Base-by-base conservation (phyloP, 2,888 invertebrate genomes). In the Phoronis australis region DNA sequence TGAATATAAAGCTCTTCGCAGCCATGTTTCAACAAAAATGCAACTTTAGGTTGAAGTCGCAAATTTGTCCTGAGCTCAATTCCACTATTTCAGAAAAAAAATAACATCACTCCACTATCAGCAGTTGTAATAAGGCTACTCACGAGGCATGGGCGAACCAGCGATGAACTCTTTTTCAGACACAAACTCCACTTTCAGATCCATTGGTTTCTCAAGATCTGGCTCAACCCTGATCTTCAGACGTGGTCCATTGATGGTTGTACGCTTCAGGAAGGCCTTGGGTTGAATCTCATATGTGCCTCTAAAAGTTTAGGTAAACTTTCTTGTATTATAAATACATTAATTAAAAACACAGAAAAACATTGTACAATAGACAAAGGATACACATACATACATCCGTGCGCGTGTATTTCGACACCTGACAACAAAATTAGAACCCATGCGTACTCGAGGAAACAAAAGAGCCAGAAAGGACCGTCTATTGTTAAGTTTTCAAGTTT, bases 281-380 rank as follows among this genome's bases (percentile, higher is more conserved):
- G 73, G 65, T 46, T 69, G 68, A n/a, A 76, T 58, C 39, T 71
- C 70, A 60, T 68, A 73, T 2, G 61, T 55, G 1, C 76, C 76
- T 20, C 74, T 72, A 55, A 5, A 65, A 59, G 9, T 42, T 35
- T 24, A 45, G 49, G 18, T 42, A 42, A 31, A 9, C 15, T 31
- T 31, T 31, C 35, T 12, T 15, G 15, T 15, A 31, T 31, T 9
- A 31, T 15, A 39, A 31, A 38, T 5, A 12, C 31, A 5, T 5
- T n/a, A 5, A 18, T 4, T 22, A 31, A 31, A 31, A 47, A 27
- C n/a, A n/a, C n/a, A n/a, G n/a, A n/a, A n/a, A n/a, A n/a, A n/a
- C n/a, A n/a, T n/a, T 9, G 20, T 15, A 15, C 15, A 39, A 6
- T 18, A 9, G 20, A 6, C 39, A 39, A 39, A 15, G 20, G 15